Evolutionary conservation across 2,888 invertebrate genomes (phyloP).

Genomic region (Tetramorium bicarinatum): DNA sequence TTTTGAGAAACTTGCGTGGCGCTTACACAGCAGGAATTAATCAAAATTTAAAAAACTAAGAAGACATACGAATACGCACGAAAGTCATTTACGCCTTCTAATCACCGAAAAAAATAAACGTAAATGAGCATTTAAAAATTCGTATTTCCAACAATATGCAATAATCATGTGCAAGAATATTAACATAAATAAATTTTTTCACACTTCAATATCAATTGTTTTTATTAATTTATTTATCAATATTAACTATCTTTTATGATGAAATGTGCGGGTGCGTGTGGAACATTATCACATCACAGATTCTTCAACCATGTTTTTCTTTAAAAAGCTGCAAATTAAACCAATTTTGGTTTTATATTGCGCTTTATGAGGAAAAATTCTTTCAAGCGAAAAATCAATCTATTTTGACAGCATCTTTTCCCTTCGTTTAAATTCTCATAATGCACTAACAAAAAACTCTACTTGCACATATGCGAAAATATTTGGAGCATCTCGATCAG

Average conservation of each 20-base stretch:
- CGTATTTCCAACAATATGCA: background rate
- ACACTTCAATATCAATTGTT: too few relatives aligned
- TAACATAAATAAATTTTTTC: background rate
- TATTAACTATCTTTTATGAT: background rate
- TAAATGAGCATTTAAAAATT: background rate
- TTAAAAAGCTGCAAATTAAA: background rate
- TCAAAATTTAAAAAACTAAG: too few relatives aligned
- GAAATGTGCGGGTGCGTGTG: background rate
- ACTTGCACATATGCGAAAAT: background rate
- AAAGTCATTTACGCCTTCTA: too few relatives aligned
- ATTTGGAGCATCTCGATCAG: background rate
- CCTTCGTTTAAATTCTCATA: background rate
- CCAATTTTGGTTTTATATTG: slow-evolving; percentile 5
- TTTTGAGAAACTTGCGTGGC: too few relatives aligned
- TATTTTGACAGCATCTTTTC: background rate
- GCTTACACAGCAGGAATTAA: too few relatives aligned
- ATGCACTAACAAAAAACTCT: slow-evolving; percentile 4
- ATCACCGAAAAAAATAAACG: too few relatives aligned
- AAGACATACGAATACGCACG: too few relatives aligned
- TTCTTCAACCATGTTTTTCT: background rate
- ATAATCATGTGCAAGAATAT: background rate
- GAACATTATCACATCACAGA: background rate
- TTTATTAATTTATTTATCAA: background rate
- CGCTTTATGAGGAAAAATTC: background rate
- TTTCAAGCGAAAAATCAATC: background rate